These are phyloP conservation scores for Mamestra configurata DNA, from an alignment of 1,140 invertebrate species.

Conservation along the genomic window DNA sequence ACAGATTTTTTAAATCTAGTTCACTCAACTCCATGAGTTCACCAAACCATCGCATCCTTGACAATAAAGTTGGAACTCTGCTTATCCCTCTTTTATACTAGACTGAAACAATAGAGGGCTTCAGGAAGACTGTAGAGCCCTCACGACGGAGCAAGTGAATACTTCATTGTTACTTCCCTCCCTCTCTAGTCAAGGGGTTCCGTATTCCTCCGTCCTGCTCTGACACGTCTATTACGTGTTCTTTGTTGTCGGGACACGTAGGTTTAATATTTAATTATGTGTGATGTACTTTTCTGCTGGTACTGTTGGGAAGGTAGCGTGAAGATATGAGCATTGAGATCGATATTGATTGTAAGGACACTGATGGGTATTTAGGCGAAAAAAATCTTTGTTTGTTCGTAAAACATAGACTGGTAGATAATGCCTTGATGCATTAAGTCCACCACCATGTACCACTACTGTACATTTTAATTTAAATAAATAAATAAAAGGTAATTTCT, in stretches of 20 bases:
- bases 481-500: too few relatives aligned
- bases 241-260: constrained; percentile 27
- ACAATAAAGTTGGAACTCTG: constrained; percentile 14
- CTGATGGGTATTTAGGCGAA: too few relatives aligned
- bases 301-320: not conserved
- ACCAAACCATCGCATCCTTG: not conserved
- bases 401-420: too few relatives aligned
- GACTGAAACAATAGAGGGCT: constrained; percentile 25
- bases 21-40: not conserved
- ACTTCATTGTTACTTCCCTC: constrained; percentile 34
- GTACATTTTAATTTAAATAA: too few relatives aligned
- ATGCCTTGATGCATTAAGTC: too few relatives aligned
- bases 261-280: constrained; percentile 42
- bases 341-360: too few relatives aligned
- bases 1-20: not conserved
- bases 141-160: constrained; percentile 8
- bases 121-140: constrained; percentile 16
- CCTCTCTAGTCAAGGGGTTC: constrained; percentile 1
- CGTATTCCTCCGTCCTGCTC: not conserved
- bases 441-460: too few relatives aligned
- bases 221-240: not conserved
- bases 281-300: not conserved
- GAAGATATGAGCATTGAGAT: not conserved
- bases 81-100: constrained; percentile 13
- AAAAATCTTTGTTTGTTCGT: too few relatives aligned